Evolutionary conservation across 2,888 invertebrate species (phyloP).

Genomic region (Leucophenga montana): DNA sequence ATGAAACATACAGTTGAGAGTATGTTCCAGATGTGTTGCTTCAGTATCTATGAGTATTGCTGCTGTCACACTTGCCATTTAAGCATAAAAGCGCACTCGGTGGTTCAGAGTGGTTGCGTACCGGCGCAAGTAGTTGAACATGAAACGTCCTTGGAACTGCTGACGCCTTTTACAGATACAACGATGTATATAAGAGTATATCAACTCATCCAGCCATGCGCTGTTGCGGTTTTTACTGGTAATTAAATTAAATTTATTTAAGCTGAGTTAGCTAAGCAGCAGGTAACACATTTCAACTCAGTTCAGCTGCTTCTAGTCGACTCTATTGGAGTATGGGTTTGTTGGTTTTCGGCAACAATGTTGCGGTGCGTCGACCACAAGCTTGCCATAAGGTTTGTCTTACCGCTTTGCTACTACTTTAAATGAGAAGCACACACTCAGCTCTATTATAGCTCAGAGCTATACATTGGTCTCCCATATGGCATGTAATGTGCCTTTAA

Average conservation of each 20-base stretch:
- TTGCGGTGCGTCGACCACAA: constrained; percentile 60
- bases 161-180: background rate
- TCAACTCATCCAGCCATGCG: constrained; percentile 52
- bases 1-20: no score
- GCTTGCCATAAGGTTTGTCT: constrained; percentile 15
- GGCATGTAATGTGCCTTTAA: background rate
- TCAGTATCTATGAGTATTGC: background rate
- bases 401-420: background rate
- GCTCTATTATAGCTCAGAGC: background rate
- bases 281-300: background rate
- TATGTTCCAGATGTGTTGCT: no score
- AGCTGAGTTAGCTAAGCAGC: constrained; percentile 56
- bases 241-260: constrained; percentile 68
- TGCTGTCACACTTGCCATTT: constrained; percentile 19
- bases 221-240: constrained; percentile 67
- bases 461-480: background rate
- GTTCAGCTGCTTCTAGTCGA: constrained; percentile 25
- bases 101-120: constrained; percentile 19
- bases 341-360: constrained; percentile 64
- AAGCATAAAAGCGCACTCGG: constrained; percentile 22
- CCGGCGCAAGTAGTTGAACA: background rate
- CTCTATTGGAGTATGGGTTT: constrained; percentile 46
- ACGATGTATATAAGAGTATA: background rate
- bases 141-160: constrained; percentile 17
- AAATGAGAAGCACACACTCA: background rate